A percentile compares a stretch with the other conserved stretches of the same genome.
Conservation (phyloP, 2,797 vertebrate genomes). For the Oceanodroma leucorhoa region DNA sequence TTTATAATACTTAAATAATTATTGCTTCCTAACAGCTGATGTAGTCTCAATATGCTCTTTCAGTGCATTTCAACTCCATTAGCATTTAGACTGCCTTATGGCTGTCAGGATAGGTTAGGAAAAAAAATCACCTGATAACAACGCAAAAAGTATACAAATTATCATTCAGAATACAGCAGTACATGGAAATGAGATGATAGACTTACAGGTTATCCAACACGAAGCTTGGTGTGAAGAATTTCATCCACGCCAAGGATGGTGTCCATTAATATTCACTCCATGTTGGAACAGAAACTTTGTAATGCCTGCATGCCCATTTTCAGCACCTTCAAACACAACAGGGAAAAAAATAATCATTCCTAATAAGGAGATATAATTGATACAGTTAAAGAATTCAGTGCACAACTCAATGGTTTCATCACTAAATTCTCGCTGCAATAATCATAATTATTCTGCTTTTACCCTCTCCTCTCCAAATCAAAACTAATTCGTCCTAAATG, state of each 20-base stretch:
- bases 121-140: slow-evolving; percentile 24
- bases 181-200: slow-evolving; percentile 25
- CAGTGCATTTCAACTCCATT: slow-evolving; percentile 46
- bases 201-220: slow-evolving; percentile 75
- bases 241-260: slow-evolving; percentile 83
- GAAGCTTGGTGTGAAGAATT: slow-evolving; percentile 84
- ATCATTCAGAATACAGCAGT: slow-evolving; percentile 33
- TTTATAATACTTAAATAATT: slow-evolving; percentile 46
- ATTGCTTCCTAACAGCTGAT: background rate
- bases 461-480: background rate
- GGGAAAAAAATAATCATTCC: background rate
- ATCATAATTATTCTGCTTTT: background rate
- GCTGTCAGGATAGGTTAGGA: background rate
- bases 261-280: slow-evolving; percentile 77
- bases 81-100: slow-evolving; percentile 61
- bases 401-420: background rate
- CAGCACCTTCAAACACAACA: slow-evolving; percentile 73
- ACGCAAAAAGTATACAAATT: slow-evolving; percentile 17
- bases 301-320: slow-evolving; percentile 69
- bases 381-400: background rate
- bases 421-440: background rate
- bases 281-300: slow-evolving; percentile 72
- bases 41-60: background rate
- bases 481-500: background rate
- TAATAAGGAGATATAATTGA: background rate